A percentile compares a stretch with the other conserved stretches of the same genome.
Evolutionary conservation across 2,113 vertebrate genomes (phyloP).

Genomic region (Zosterops hypoxanthus): DNA sequence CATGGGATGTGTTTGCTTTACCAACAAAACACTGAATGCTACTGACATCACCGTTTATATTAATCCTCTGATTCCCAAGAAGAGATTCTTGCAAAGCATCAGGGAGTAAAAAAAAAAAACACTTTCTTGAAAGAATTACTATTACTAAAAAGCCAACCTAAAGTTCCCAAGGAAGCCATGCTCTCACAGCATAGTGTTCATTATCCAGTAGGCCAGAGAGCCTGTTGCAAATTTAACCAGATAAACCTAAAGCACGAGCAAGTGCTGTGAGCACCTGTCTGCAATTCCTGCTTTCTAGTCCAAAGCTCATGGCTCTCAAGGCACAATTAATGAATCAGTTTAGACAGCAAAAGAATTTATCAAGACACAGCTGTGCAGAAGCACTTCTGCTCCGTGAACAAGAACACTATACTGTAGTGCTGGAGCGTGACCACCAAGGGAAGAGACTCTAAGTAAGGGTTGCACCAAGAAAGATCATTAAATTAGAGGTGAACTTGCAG

Average conservation of each 20-base stretch:
- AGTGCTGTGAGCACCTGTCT: background rate
- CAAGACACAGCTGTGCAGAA: background rate
- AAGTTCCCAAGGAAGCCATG: background rate
- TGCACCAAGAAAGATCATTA: background rate
- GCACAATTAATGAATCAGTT: background rate
- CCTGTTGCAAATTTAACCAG: background rate
- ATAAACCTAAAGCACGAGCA: background rate
- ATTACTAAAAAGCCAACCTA: background rate
- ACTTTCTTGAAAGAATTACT: background rate
- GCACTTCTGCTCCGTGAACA: background rate
- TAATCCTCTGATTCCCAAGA: background rate
- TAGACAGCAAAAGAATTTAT: background rate
- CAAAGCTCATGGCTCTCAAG: background rate
- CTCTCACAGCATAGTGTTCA: background rate
- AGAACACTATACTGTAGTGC: background rate
- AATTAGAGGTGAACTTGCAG: background rate
- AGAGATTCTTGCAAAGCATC: background rate
- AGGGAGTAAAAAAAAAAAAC: background rate
- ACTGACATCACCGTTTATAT: background rate
- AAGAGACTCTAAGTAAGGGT: background rate
- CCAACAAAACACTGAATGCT: background rate
- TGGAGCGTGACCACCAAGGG: background rate
- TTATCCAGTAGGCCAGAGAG: background rate
- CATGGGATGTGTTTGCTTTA: background rate
- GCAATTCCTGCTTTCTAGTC: background rate